Evolutionary conservation across 2,888 invertebrate genomes (phyloP).

Genomic region (Epinotia bilunana): DNA sequence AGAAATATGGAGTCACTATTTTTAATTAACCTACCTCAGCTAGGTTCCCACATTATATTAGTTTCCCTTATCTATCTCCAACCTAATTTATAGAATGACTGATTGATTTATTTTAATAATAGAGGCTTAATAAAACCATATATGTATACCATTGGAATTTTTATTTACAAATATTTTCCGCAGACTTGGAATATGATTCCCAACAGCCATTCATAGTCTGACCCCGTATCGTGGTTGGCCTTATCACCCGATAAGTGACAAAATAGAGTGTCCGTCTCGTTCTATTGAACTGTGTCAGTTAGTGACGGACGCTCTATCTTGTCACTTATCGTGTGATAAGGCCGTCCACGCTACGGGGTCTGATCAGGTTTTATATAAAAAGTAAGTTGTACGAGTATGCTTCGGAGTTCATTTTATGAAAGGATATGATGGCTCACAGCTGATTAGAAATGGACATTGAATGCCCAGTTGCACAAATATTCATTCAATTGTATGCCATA

Average conservation of each 20-base stretch:
- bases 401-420: background rate
- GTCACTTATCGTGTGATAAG: too few species aligned
- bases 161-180: constrained; percentile 39
- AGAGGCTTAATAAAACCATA: constrained; percentile 42
- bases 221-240: too few species aligned
- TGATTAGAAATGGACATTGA: background rate
- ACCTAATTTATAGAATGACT: background rate
- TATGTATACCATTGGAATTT: constrained; percentile 19
- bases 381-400: background rate
- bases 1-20: background rate
- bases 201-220: background rate
- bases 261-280: too few species aligned
- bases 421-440: too few species aligned
- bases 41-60: background rate
- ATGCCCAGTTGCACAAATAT: background rate
- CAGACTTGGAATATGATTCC: too few species aligned
- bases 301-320: too few species aligned
- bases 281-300: too few species aligned
- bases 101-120: constrained; percentile 16
- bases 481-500: background rate
- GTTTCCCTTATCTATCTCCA: too few species aligned
- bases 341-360: too few species aligned
- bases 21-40: background rate
- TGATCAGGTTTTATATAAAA: background rate
- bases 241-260: too few species aligned